Conservation (phyloP, 2,888 invertebrate genomes). For the Eupithecia vulgata region DNA sequence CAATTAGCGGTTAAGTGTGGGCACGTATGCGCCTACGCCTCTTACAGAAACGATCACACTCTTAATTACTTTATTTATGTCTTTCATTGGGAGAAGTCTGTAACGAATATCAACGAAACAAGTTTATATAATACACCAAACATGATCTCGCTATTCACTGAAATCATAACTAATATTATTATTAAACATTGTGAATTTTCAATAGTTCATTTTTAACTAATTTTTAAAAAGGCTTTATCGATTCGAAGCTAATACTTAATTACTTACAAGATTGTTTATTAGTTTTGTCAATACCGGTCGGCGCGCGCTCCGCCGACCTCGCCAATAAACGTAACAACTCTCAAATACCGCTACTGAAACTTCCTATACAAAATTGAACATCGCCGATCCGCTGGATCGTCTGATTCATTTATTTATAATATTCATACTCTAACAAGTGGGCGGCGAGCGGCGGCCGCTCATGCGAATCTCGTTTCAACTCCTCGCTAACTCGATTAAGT, state of each 20-base stretch:
- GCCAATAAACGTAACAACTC: constrained; percentile 80
- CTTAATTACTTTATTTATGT: constrained; percentile 73
- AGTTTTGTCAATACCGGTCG: constrained; percentile 72
- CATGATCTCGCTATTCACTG: constrained; percentile 77
- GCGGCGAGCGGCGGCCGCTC: constrained; percentile 67
- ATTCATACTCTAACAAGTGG: constrained; percentile 74
- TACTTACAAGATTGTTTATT: constrained; percentile 83
- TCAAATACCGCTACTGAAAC: constrained; percentile 82
- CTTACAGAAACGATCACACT: constrained; percentile 56
- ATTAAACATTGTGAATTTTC: constrained; percentile 80
- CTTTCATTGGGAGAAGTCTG: constrained; percentile 80
- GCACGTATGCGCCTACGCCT: constrained; percentile 45
- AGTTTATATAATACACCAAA: constrained; percentile 72
- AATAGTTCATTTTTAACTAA: constrained; percentile 79
- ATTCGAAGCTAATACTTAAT: constrained; percentile 84
- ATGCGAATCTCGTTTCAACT: constrained; percentile 61
- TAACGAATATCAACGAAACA: constrained; percentile 82
- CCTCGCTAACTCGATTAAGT: constrained; percentile 76
- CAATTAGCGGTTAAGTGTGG: constrained; percentile 67
- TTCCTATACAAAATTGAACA: constrained; percentile 84
- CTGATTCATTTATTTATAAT: constrained; percentile 58
- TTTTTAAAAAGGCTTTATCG: constrained; percentile 83
- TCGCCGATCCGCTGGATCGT: constrained; percentile 81
- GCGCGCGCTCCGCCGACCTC: constrained; percentile 55
- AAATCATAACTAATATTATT: constrained; percentile 78